A percentile compares a stretch with the other conserved stretches of the same genome.
These are phyloP conservation scores for Rhagologus leucostigma DNA, from an alignment of 2,113 vertebrate genomes.

Conservation along the genomic window DNA sequence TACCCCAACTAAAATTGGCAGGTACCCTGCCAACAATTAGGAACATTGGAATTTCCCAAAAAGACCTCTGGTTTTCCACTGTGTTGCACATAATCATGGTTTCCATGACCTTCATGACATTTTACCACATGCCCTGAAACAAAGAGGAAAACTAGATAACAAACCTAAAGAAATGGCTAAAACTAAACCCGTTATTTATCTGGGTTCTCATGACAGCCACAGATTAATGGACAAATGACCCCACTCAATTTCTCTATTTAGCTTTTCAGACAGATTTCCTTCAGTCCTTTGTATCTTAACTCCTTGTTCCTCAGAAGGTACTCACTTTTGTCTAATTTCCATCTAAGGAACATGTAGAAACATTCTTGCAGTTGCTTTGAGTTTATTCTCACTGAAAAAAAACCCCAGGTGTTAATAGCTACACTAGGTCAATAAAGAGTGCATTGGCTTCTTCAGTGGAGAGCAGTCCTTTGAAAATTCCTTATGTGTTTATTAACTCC, in stretches of 20 bases:
- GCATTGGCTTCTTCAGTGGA: not conserved
- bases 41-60: not conserved
- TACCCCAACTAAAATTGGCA: not conserved
- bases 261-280: not conserved
- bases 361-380: not conserved
- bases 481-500: not conserved
- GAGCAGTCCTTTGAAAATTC: not conserved
- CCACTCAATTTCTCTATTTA: not conserved
- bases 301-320: not conserved
- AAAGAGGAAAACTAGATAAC: not conserved
- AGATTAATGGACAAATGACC: not conserved
- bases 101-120: not conserved
- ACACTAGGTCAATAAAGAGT: not conserved
- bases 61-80: not conserved
- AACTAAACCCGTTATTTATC: constrained; percentile 15
- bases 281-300: not conserved
- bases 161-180: constrained; percentile 11
- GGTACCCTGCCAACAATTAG: not conserved
- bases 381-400: not conserved
- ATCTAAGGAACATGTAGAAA: not conserved
- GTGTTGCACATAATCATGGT: not conserved
- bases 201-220: not conserved
- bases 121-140: not conserved
- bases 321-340: not conserved
- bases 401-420: not conserved